Base-by-base conservation (phyloP, 2,113 vertebrate species). In the Leuciscus idus region DNA sequence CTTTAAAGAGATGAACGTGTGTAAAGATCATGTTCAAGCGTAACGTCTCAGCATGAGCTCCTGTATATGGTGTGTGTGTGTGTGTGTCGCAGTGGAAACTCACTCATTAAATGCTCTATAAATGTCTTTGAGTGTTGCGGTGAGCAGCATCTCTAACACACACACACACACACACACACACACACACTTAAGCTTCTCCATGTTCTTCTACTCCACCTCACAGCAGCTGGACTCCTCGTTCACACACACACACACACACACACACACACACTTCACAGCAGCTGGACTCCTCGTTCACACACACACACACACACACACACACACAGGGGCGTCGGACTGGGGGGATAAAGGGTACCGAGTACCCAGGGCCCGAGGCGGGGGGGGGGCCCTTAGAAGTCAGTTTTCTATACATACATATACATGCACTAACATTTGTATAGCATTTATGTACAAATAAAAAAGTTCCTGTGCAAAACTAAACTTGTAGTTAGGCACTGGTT, bases 31-130 rank as follows among this genome's bases (percentile, higher is more conserved):
- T 39, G 28, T 59, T 36, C 13, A 75, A 78, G n/a, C 19, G 6
- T 6, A 8, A 19, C 2, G 52, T 76, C 43, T 76, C 26, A 52
- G 26, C 74, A 10, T 36, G 50, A 77, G 50, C 52, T 59, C 30
- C 11, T 5, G 19, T 48, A 26, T 48, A 13, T 26, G n/a, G 11
- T 1, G 73, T n/a, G 43, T 74, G 48, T 90, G 90, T 68, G 64
- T 68, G 0, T 30, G 15, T 36, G 66, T 17, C 9, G 30, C 30
- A 68, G 7, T 70, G 90, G 88, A 92, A 94, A 94, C 92, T 85
- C 91, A 91, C 79, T 86, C 52, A 39, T 39, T 79, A 79, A 79
- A 79, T n/a, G 89, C 30, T 21, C 93, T 93, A 92, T 92, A 94
- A 93, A 94, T 92, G 87, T 90, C 59, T 0, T 11, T 70, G 39